A percentile compares a stretch with the other conserved stretches of the same genome.
Evolutionary conservation across 2,888 invertebrate species (phyloP).

Genomic region (Tetramorium bicarinatum): DNA sequence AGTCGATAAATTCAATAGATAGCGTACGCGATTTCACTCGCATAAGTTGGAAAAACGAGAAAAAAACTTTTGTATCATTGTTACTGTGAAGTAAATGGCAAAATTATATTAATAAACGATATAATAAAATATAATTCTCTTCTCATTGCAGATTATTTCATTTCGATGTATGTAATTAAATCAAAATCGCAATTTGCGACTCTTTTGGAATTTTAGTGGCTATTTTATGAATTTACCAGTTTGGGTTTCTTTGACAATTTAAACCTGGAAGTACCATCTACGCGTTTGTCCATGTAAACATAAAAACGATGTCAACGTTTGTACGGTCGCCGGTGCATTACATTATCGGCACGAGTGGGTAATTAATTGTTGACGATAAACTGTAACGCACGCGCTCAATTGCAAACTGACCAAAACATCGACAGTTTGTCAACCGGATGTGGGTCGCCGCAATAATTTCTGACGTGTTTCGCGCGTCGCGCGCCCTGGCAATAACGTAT

Average conservation of each 20-base stretch:
- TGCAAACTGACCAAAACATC: slow-evolving; percentile 63
- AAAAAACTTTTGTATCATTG: not conserved
- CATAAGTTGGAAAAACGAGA: not conserved
- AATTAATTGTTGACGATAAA: slow-evolving; percentile 67
- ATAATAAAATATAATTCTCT: not conserved
- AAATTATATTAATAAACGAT: not conserved
- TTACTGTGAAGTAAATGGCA: not conserved
- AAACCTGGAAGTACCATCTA: not conserved
- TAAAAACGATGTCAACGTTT: slow-evolving; percentile 3
- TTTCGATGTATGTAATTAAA: not conserved
- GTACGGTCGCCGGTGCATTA: not conserved
- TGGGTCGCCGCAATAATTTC: slow-evolving; percentile 72
- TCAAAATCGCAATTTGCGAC: not conserved
- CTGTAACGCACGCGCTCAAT: slow-evolving; percentile 57
- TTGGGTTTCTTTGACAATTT: not conserved
- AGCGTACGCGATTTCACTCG: not conserved
- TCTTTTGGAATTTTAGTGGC: not conserved
- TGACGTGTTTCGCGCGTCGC: slow-evolving; percentile 71
- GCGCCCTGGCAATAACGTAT: slow-evolving; percentile 68
- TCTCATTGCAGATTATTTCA: not conserved
- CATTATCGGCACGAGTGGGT: slow-evolving; percentile 34
- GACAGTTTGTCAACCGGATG: slow-evolving; percentile 68
- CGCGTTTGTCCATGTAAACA: not conserved
- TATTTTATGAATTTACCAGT: not conserved
- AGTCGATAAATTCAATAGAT: slow-evolving; percentile 6